Evolutionary conservation across 2,113 vertebrate genomes (phyloP).

Genomic region (Phaethornis superciliosus): DNA sequence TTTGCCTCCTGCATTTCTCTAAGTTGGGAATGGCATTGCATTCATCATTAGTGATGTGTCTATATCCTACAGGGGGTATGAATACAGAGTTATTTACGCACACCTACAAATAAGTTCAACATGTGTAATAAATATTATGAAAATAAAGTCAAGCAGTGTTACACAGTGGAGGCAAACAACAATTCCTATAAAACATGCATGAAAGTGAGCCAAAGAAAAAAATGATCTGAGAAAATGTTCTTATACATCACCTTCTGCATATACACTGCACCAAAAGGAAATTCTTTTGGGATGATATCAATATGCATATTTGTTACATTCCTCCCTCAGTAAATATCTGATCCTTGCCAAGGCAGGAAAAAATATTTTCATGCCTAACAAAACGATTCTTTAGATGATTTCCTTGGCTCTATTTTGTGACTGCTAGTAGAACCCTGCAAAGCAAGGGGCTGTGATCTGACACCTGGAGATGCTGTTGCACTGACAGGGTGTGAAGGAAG

Average conservation of each 20-base stretch:
- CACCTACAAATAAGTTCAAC: background rate
- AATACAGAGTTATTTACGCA: background rate
- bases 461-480: rapidly evolving
- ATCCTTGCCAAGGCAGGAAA: background rate
- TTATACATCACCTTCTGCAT: background rate
- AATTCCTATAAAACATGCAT: background rate
- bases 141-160: background rate
- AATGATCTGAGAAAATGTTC: background rate
- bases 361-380: background rate
- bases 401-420: background rate
- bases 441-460: rapidly evolving
- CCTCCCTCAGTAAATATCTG: background rate
- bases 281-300: background rate
- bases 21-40: background rate
- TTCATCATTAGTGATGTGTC: background rate
- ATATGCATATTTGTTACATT: background rate
- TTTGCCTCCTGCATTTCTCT: background rate
- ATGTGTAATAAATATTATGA: background rate
- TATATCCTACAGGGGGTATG: background rate
- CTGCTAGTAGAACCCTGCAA: background rate
- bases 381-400: rapidly evolving
- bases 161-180: background rate
- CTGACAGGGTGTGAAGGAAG: background rate
- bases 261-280: background rate
- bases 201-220: background rate